A percentile compares a stretch with the other conserved stretches of the same genome.
These are phyloP conservation scores for Lemur catta DNA, from an alignment of 2,797 vertebrate species.

Conservation along the genomic window DNA sequence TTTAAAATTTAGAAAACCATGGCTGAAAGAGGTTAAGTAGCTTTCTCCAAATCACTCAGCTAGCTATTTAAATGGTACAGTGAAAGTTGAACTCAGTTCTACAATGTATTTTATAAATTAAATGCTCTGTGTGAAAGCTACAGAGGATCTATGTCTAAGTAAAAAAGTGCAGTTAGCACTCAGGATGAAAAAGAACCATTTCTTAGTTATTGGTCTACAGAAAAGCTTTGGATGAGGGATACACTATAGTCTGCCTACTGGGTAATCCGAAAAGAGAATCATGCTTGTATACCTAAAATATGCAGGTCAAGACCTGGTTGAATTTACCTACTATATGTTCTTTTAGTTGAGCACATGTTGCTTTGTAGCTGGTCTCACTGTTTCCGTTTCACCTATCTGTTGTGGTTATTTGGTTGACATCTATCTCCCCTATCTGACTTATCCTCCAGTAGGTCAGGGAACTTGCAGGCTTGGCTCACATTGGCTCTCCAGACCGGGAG, in stretches of 20 bases:
- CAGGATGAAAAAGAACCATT: too few relatives aligned
- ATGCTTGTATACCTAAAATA: background rate
- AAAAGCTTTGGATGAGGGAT: accelerated
- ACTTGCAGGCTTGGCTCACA: background rate
- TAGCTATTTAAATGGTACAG: background rate
- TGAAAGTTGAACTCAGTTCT: background rate
- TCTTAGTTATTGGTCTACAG: accelerated
- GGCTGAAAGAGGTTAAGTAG: background rate
- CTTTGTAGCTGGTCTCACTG: background rate
- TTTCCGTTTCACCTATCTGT: background rate
- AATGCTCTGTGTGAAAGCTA: background rate
- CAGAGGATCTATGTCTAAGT: background rate
- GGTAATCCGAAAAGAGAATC: background rate
- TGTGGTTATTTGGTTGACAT: background rate
- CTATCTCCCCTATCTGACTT: accelerated
- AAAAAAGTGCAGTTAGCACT: accelerated
- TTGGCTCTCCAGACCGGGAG: background rate
- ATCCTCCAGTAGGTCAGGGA: background rate
- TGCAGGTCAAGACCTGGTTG: too few relatives aligned
- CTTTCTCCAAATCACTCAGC: background rate
- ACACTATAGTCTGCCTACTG: accelerated
- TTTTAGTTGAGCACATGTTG: accelerated
- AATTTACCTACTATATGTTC: accelerated
- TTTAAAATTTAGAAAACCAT: background rate
- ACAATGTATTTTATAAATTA: background rate